A percentile compares a stretch with the other conserved stretches of the same genome.
phyloP scores from a whole-genome alignment of 2,113 vertebrate species.

The Isichthys henryi region DNA sequence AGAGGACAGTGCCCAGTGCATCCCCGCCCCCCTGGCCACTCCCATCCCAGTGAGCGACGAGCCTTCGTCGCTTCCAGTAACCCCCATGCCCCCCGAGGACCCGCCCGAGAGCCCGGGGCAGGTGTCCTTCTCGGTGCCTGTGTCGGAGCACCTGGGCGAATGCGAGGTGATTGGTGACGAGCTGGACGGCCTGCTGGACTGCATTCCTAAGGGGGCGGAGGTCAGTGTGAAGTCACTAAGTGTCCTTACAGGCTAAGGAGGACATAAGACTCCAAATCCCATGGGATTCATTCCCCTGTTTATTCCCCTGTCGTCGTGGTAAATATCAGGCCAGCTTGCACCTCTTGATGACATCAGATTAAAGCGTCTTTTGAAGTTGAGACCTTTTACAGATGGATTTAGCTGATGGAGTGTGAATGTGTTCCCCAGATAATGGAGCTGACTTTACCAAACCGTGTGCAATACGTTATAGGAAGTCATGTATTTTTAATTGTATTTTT shows the following conservation, averaged over 20 bases:
- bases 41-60: slow-evolving; percentile 69
- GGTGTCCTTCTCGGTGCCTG: slow-evolving; percentile 67
- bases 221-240: slow-evolving; percentile 65
- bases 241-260: neutral
- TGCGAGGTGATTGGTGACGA: slow-evolving; percentile 83
- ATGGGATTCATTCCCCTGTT: neutral
- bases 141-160: slow-evolving; percentile 80
- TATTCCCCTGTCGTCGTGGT: neutral
- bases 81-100: slow-evolving; percentile 47
- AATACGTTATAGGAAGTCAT: neutral
- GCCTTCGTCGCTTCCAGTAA: slow-evolving; percentile 49
- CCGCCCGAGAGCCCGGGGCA: slow-evolving; percentile 65
- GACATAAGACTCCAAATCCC: neutral
- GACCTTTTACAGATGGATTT: neutral
- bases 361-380: neutral
- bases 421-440: neutral
- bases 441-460: neutral
- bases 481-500: neutral
- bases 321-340: neutral
- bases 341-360: neutral
- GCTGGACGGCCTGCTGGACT: slow-evolving; percentile 82
- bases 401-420: neutral
- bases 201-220: slow-evolving; percentile 67
- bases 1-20: slow-evolving; percentile 64
- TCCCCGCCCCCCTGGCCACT: slow-evolving; percentile 66